A percentile compares a stretch with the other conserved stretches of the same genome.
These are phyloP conservation scores for Bicyclus anynana DNA, from an alignment of 1,140 invertebrate species.

Conservation along the genomic window DNA sequence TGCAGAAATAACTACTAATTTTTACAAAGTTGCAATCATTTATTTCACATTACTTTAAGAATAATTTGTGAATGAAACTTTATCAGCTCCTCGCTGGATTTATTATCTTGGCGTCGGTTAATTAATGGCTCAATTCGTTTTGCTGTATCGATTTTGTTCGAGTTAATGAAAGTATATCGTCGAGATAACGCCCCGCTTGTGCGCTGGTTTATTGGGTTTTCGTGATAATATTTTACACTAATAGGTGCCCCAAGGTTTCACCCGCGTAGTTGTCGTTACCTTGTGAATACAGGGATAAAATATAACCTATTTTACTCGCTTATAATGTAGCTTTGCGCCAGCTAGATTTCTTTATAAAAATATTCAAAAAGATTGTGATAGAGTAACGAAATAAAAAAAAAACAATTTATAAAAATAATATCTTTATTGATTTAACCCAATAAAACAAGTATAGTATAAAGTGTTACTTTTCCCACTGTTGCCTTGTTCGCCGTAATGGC, in stretches of 20 bases:
- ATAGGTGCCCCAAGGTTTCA: no score
- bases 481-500: constrained; percentile 54
- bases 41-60: constrained; percentile 3
- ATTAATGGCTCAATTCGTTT: constrained; percentile 51
- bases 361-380: no score
- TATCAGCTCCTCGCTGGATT: constrained; percentile 36
- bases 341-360: no score
- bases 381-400: no score
- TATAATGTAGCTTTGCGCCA: no score
- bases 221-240: no score
- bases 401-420: no score
- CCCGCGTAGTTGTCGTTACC: no score
- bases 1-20: neutral
- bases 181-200: constrained; percentile 21
- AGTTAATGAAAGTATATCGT: constrained; percentile 37
- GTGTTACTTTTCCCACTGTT: constrained; percentile 66
- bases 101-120: constrained; percentile 44
- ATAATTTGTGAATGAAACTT: constrained; percentile 48
- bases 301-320: no score
- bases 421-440: no score
- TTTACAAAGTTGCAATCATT: constrained; percentile 4
- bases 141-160: constrained; percentile 36
- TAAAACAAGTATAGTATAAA: constrained; percentile 70
- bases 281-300: no score
- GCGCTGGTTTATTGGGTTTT: constrained; percentile 35